Conservation (phyloP, 2,113 vertebrate genomes). For the Eretmochelys imbricata region DNA sequence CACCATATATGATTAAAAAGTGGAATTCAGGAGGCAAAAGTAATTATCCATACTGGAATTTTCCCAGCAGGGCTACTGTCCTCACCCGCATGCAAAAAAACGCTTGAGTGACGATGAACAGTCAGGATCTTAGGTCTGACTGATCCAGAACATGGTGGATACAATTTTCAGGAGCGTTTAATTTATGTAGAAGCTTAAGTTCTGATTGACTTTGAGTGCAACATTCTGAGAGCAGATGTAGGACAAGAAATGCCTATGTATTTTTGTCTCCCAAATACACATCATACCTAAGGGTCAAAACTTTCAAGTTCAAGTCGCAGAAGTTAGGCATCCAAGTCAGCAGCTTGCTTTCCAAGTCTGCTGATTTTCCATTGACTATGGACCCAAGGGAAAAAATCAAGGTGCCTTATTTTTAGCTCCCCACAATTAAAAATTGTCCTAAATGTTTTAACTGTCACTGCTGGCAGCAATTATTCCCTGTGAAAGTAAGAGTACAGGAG, state of each 20-base stretch:
- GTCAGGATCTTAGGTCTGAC: background rate
- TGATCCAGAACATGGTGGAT: background rate
- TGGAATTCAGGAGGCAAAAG: background rate
- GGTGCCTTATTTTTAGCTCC: background rate
- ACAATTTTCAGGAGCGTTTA: background rate
- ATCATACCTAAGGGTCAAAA: background rate
- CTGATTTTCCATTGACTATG: background rate
- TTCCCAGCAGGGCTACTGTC: background rate
- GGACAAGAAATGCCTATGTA: background rate
- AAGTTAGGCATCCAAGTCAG: background rate
- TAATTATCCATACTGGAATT: background rate
- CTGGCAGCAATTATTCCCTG: background rate
- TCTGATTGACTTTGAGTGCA: background rate
- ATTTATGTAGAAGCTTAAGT: too few relatives aligned
- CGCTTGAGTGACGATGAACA: background rate
- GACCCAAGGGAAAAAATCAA: background rate
- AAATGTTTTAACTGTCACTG: background rate
- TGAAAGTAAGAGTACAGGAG: background rate
- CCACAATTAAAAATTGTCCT: background rate
- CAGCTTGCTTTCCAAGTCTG: background rate
- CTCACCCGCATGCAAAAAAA: background rate
- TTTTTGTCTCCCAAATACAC: background rate
- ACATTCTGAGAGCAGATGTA: background rate
- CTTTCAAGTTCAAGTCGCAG: background rate
- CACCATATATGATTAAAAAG: background rate